A percentile compares a stretch with the other conserved stretches of the same genome.
These are phyloP conservation scores for Etheostoma perlongum DNA, from an alignment of 2,797 vertebrate genomes.

Conservation along the genomic window DNA sequence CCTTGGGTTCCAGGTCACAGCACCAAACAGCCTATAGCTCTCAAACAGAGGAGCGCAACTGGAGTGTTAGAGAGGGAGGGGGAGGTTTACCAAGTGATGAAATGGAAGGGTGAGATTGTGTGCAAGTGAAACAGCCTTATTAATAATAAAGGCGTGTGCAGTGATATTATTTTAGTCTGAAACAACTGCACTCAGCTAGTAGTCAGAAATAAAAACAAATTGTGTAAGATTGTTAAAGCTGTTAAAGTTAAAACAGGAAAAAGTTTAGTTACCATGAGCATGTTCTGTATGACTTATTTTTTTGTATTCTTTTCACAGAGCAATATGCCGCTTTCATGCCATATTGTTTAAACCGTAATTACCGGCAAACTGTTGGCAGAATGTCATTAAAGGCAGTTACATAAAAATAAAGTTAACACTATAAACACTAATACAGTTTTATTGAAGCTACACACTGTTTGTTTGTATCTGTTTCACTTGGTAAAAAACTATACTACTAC, in stretches of 20 bases:
- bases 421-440: background rate
- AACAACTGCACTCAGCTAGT: background rate
- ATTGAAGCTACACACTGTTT: background rate
- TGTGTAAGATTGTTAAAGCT: background rate
- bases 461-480: background rate
- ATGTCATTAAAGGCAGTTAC: background rate
- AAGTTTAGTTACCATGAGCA: background rate
- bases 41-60: constrained; percentile 52
- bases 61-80: constrained; percentile 42
- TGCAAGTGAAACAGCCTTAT: background rate
- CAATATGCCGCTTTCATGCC: background rate
- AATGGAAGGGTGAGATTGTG: constrained; percentile 12
- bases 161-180: constrained; percentile 1
- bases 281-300: background rate
- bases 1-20: constrained; percentile 75
- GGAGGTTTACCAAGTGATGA: background rate
- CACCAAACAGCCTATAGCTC: constrained; percentile 54
- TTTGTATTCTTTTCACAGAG: no score
- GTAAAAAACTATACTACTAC: background rate
- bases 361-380: background rate
- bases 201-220: background rate
- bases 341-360: background rate
- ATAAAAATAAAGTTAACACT: no score
- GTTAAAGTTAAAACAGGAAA: background rate
- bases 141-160: background rate